Evolutionary conservation across 2,113 vertebrate genomes (phyloP), one percentile per base, ranked within the genome.

Genomic region (Salvelinus fontinalis): DNA sequence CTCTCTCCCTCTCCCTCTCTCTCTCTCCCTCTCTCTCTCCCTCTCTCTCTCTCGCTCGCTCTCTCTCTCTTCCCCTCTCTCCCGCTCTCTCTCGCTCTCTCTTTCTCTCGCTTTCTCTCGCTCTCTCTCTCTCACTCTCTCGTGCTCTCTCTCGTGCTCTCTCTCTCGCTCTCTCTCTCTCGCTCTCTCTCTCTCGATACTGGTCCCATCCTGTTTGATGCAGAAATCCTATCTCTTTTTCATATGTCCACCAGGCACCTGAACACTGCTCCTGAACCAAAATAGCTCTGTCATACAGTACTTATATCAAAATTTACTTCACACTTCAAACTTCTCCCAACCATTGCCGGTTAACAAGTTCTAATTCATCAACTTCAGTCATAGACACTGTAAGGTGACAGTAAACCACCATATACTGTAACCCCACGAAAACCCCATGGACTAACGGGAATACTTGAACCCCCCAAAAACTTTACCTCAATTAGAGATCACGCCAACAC

Each of bases 221-320:
- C 49, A 54, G 49, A 62, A 20, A 62, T 22, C 59, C 12, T n/a
- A 20, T 44, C 39, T 44, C 8, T 44, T 44, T 8, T 44, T 44
- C 39, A 44, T 44, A 11, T 44, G 39, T 44, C 39, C 39, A 44
- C 39, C 8, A 44, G 39, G 62, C 73, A 73, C 80, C 77, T 74
- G 75, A 82, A 71, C 75, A 79, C 73, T 64, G 78, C 66, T 29
- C 11, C 24, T 26, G 27, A 72, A 74, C 82, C 62, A 77, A 89
- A 88, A 89, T 86, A 89, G 79, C 84, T 62, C 49, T 20, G 49
- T 51, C 11, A 51, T 51, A 39, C 39, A 39, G 49, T 12, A 4
- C 14, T 31, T 5, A 31, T 5, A 5, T 31, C 31, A 13, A 16
- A 12, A 0, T 16, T 3, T 4, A 51, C 49, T 51, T 51, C 49